Percentiles rank a stretch among this genome's conserved stretches.
Evolutionary conservation across 2,888 invertebrate genomes (phyloP).

Genomic region (Orchestes rusci): DNA sequence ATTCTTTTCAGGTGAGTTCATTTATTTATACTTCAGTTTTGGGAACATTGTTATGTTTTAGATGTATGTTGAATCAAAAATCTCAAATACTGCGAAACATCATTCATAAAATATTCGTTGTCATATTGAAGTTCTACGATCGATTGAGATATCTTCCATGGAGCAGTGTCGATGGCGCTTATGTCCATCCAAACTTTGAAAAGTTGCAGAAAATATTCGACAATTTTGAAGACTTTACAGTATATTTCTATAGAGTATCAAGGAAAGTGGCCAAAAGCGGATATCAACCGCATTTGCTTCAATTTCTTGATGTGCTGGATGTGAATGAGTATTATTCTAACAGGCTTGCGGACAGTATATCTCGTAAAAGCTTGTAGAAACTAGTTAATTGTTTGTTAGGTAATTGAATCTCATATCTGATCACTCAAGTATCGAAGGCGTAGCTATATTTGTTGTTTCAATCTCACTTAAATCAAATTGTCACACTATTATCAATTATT

Average conservation of each 20-base stretch:
- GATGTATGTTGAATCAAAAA: slow-evolving; percentile 65
- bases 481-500: no score
- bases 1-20: slow-evolving; percentile 55
- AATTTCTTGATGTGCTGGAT: slow-evolving; percentile 59
- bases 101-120: slow-evolving; percentile 63
- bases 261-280: slow-evolving; percentile 58
- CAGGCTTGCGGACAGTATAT: slow-evolving; percentile 9
- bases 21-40: slow-evolving; percentile 7
- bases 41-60: slow-evolving; percentile 30
- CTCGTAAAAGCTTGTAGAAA: not conserved
- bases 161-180: slow-evolving; percentile 47
- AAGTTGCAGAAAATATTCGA: slow-evolving; percentile 46
- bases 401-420: no score
- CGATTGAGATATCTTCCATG: slow-evolving; percentile 53
- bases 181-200: slow-evolving; percentile 54
- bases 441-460: not conserved
- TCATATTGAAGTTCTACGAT: slow-evolving; percentile 64
- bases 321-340: slow-evolving; percentile 51
- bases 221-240: slow-evolving; percentile 53
- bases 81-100: slow-evolving; percentile 62
- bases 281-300: slow-evolving; percentile 59
- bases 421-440: no score
- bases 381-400: no score
- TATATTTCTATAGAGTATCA: slow-evolving; percentile 56
- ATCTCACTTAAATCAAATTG: not conserved